Evolutionary conservation across 2,888 invertebrate species (phyloP).

Genomic region (Esperia sulphurella): DNA sequence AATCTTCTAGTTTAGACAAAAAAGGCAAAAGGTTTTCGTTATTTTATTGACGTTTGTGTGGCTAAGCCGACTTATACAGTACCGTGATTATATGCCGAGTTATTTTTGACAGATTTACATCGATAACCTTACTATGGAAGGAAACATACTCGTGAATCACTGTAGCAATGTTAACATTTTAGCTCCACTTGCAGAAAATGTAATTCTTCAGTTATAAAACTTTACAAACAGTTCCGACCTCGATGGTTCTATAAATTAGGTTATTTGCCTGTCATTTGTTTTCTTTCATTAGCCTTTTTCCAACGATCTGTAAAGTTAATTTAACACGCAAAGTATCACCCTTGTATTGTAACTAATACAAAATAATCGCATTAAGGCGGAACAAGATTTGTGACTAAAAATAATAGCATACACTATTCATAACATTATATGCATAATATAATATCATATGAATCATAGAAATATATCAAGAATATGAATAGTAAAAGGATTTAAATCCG

Average conservation of each 20-base stretch:
- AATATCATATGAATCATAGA: too few species aligned
- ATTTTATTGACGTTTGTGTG: slow-evolving; percentile 28
- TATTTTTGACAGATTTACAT: neutral
- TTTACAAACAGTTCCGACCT: too few species aligned
- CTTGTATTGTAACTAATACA: too few species aligned
- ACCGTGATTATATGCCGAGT: neutral
- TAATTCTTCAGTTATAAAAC: too few species aligned
- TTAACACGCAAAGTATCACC: too few species aligned
- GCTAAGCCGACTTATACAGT: neutral
- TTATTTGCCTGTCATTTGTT: too few species aligned
- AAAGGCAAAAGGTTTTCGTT: slow-evolving; percentile 30
- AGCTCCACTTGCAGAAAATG: too few species aligned
- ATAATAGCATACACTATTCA: neutral
- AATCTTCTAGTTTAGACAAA: slow-evolving; percentile 61
- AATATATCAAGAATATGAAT: too few species aligned
- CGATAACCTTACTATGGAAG: neutral
- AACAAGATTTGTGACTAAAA: neutral
- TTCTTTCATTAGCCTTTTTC: too few species aligned
- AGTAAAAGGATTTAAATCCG: neutral
- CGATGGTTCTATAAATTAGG: too few species aligned
- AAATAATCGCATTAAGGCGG: neutral
- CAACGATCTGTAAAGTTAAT: too few species aligned
- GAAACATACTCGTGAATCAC: neutral
- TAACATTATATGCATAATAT: neutral
- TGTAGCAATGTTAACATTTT: neutral